A percentile compares a stretch with the other conserved stretches of the same genome.
phyloP scores from a whole-genome alignment of 2,888 invertebrate genomes.

The Cataglyphis rosenhaueri region DNA sequence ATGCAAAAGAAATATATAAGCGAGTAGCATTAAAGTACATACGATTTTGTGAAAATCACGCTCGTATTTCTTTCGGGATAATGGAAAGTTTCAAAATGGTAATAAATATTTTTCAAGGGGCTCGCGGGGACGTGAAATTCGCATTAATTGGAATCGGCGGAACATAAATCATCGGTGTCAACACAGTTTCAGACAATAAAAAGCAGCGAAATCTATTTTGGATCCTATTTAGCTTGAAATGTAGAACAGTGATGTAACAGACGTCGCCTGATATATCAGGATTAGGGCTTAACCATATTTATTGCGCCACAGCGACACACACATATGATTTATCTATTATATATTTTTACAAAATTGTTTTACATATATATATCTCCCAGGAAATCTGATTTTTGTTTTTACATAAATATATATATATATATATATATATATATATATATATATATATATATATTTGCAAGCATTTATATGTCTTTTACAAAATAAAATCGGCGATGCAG shows the following conservation, averaged over 20 bases:
- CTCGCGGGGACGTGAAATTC: constrained; percentile 15
- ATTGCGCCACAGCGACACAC: constrained; percentile 20
- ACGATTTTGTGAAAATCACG: constrained; percentile 21
- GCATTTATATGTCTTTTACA: background rate
- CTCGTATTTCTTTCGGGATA: constrained; percentile 32
- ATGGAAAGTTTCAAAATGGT: constrained; percentile 30
- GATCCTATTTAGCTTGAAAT: constrained; percentile 43
- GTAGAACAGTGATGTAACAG: constrained; percentile 46
- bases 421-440: background rate
- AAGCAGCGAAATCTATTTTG: constrained; percentile 34
- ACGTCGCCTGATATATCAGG: constrained; percentile 49
- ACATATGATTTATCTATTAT: constrained; percentile 43
- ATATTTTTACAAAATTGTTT: constrained; percentile 26
- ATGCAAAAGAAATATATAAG: constrained; percentile 1
- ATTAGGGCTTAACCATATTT: constrained; percentile 44
- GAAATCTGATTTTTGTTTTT: constrained; percentile 16
- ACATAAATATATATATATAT: constrained; percentile 1
- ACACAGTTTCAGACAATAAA: constrained; percentile 35
- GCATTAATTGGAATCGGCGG: constrained; percentile 39
- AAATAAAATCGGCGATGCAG: background rate
- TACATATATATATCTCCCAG: background rate
- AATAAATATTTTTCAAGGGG: constrained; percentile 43
- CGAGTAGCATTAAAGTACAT: background rate
- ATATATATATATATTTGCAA: background rate
- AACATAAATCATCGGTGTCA: constrained; percentile 35